phyloP scores from a whole-genome alignment of 2,797 vertebrate species.

The Acomys russatus region DNA sequence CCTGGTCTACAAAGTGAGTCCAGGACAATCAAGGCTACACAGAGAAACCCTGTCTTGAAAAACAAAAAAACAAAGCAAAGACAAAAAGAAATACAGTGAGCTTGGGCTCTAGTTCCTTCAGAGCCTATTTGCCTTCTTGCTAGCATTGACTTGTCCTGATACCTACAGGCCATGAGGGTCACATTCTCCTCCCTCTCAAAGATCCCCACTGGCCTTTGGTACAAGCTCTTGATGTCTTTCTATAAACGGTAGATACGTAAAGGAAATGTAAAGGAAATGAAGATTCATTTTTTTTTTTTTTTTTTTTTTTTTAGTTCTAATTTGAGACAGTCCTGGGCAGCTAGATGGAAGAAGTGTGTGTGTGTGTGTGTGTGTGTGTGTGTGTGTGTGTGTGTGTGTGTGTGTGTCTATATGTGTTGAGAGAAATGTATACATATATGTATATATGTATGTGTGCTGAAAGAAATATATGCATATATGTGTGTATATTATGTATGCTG shows the following conservation, averaged over 20 bases:
- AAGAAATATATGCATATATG: neutral
- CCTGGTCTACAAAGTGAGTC: too few relatives aligned
- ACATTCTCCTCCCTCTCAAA: neutral
- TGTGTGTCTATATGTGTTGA: neutral
- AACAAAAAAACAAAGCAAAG: too few relatives aligned
- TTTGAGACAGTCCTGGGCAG: neutral
- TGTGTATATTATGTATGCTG: neutral
- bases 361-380: neutral
- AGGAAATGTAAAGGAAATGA: neutral
- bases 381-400: neutral
- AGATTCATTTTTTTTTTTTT: neutral
- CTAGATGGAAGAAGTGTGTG: neutral
- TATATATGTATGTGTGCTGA: neutral
- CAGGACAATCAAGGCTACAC: too few relatives aligned
- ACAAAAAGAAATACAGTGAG: neutral
- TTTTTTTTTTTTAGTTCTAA: slow-evolving; percentile 13
- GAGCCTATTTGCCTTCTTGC: neutral
- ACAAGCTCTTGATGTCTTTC: neutral
- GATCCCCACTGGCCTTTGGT: neutral
- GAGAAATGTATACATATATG: neutral
- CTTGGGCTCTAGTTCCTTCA: neutral
- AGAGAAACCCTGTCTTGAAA: too few relatives aligned
- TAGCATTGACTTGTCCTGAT: neutral
- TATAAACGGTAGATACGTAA: neutral
- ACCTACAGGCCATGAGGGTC: neutral